Evolutionary conservation across 2,797 vertebrate genomes (phyloP).

Genomic region (Eidolon dupreanum): DNA sequence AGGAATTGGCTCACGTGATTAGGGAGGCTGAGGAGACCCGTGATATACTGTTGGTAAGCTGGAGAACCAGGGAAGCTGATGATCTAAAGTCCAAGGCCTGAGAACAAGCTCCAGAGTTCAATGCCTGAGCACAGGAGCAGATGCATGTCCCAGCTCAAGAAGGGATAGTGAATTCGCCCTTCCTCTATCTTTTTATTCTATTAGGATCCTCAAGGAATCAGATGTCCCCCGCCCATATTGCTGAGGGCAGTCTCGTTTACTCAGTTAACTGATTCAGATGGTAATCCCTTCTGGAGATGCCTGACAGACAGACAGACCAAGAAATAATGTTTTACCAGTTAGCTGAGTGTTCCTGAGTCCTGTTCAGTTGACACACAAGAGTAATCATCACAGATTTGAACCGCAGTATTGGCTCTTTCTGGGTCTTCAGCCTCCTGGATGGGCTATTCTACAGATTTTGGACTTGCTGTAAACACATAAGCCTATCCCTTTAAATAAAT

Average conservation of each 20-base stretch:
- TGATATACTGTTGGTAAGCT: neutral
- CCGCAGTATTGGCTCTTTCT: neutral
- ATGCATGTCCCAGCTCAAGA: neutral
- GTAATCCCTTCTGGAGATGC: neutral
- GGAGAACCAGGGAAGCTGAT: neutral
- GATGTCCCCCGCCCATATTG: neutral
- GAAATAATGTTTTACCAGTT: neutral
- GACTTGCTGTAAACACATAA: neutral
- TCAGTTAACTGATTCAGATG: neutral
- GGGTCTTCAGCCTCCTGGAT: neutral
- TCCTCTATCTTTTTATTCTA: neutral
- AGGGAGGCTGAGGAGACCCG: too few relatives aligned
- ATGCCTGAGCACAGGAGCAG: neutral
- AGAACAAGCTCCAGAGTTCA: neutral
- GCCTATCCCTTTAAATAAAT: neutral
- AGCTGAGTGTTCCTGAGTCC: neutral
- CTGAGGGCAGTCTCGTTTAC: neutral
- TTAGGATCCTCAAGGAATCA: neutral
- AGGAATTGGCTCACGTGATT: neutral
- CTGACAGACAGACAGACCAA: neutral
- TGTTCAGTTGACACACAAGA: neutral
- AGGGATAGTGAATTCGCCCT: neutral
- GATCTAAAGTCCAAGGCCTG: neutral
- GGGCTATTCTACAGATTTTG: neutral
- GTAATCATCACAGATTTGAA: neutral